Base-by-base conservation (phyloP, 2,113 vertebrate species). In the Alligator mississippiensis region DNA sequence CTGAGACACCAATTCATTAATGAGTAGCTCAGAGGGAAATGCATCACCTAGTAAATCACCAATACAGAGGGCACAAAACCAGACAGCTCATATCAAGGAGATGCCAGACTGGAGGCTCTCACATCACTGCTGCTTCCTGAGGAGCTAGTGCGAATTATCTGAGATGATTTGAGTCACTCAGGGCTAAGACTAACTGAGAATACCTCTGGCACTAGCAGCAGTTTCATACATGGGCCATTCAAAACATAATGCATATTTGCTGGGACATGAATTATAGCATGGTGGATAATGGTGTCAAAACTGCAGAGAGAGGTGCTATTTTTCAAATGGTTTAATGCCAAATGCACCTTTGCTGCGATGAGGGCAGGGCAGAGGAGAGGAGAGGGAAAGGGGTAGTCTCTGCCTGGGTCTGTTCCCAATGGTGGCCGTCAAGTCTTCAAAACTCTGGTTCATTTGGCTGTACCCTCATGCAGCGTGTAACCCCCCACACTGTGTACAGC, bases 41-140 rank as follows among this genome's bases (percentile, higher is more conserved):
- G 17, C 38, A 63, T 11, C 66, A 38, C 5, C 60, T n/a, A 12
- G 59, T 62, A 16, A 13, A 6, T 38, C 27, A 24, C 34, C 47
- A 55, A 66, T 60, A 34, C 58, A 2, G 12, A 64, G 16, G 72
- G 60, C 10, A 21, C 27, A 74, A 22, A 1, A 11, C 2, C 21
- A 0, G 5, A 82, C 12, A 28, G 70, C 8, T 34, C 11, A 10
- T 63, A 28, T 1, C 13, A 22, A 19, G 82, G 58, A 91, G 77
- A 4, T 17, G 22, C 74, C 60, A 14, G 28, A 57, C 34, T 18
- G 12, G 0, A 0, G 0, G 2, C 80, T 68, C 77, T 0, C 16
- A 9, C 3, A 58, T 61, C 81, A 55, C 21, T 59, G 74, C 88
- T 76, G 77, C 74, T 79, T 64, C 87, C 57, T 11, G 4, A 54